phyloP scores from a whole-genome alignment of 2,797 vertebrate genomes.

The Protosalanx chinensis region DNA sequence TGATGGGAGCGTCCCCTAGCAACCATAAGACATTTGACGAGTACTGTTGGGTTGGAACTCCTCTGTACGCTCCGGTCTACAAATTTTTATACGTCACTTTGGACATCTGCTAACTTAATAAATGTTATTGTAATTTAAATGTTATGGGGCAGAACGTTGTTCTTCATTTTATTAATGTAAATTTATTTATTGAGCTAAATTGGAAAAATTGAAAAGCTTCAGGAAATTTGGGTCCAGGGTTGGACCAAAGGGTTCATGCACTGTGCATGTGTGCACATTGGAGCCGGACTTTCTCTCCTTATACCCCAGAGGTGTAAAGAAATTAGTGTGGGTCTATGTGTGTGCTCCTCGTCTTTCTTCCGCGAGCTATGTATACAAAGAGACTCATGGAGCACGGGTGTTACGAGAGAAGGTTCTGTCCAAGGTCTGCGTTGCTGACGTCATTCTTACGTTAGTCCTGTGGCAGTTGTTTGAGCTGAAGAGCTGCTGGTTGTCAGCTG shows the following conservation, averaged over 20 bases:
- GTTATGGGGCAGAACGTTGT: not conserved
- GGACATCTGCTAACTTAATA: no score
- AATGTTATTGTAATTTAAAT: not conserved
- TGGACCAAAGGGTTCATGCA: not conserved
- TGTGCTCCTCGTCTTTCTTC: not conserved
- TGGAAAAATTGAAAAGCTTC: slow-evolving; percentile 31
- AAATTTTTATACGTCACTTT: no score
- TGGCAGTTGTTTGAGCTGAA: not conserved
- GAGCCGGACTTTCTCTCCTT: not conserved
- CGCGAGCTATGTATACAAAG: not conserved
- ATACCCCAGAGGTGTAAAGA: not conserved
- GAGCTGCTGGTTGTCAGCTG: slow-evolving; percentile 20
- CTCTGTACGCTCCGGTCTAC: no score
- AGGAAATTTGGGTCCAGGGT: not conserved
- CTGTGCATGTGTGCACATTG: not conserved
- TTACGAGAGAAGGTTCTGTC: no score
- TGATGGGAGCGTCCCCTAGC: not conserved
- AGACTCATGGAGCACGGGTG: no score
- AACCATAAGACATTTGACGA: not conserved
- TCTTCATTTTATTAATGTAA: not conserved
- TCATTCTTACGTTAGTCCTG: not conserved
- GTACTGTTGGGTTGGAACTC: not conserved
- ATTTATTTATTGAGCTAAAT: not conserved
- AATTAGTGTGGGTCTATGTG: not conserved
- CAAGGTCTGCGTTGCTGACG: not conserved